Evolutionary conservation across 2,888 invertebrate species (phyloP).

Genomic region (Polymixis lichenea): DNA sequence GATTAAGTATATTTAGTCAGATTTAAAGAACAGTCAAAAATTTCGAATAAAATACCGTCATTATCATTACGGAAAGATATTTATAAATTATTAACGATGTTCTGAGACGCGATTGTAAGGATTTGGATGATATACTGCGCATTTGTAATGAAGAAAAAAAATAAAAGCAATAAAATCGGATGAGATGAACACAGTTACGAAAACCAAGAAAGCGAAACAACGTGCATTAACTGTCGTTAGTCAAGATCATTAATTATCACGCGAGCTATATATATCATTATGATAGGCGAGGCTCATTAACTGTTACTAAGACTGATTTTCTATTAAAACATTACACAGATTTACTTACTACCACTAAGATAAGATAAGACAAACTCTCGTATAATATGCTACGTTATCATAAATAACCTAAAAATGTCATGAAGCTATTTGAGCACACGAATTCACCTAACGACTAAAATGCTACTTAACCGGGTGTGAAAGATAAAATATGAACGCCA

Average conservation of each 20-base stretch:
- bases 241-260: conserved; percentile 70
- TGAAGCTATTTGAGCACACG: conserved; percentile 37
- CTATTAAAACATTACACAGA: conserved; percentile 60
- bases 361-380: conserved; percentile 58
- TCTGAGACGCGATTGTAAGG: conserved; percentile 14
- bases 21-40: conserved; percentile 40
- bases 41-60: conserved; percentile 37
- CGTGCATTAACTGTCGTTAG: conserved; percentile 70
- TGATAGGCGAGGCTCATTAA: conserved; percentile 61
- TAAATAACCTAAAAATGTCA: conserved; percentile 66
- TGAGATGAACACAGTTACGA: conserved; percentile 68
- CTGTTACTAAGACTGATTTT: conserved; percentile 69
- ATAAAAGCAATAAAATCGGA: conserved; percentile 39
- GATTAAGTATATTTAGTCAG: conserved; percentile 38
- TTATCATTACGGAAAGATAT: conserved; percentile 43
- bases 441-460: conserved; percentile 32
- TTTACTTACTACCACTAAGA: conserved; percentile 66
- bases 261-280: conserved; percentile 72
- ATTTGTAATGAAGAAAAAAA: conserved; percentile 47
- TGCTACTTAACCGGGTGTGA: conserved; percentile 7
- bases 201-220: conserved; percentile 84
- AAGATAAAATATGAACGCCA: conserved; percentile 37
- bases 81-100: conserved; percentile 20
- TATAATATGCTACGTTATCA: conserved; percentile 55
- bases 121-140: conserved; percentile 45